These are phyloP conservation scores for Sepioteuthis lessoniana DNA, from an alignment of 2,888 invertebrate genomes.

Conservation along the genomic window DNA sequence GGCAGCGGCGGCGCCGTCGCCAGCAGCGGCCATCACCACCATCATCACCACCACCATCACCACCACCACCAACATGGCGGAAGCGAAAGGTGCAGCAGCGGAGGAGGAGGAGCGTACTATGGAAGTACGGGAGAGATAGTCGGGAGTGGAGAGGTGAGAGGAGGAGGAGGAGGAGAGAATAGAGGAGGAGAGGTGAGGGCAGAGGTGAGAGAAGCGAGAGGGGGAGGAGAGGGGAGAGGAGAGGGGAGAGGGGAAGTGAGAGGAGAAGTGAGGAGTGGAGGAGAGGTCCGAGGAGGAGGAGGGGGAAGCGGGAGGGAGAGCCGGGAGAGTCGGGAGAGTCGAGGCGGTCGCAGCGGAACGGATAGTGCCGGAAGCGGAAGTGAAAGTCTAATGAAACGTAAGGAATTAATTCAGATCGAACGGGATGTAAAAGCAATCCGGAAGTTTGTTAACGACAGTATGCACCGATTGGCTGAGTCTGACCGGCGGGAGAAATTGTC, in stretches of 20 bases:
- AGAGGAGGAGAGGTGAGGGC: not conserved
- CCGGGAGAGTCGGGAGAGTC: not conserved
- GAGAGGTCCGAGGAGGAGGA: not conserved
- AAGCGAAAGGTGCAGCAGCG: not conserved
- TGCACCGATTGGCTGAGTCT: slow-evolving; percentile 67
- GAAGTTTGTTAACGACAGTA: slow-evolving; percentile 63
- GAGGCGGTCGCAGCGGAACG: not conserved
- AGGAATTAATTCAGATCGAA: slow-evolving; percentile 57
- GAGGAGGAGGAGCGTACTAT: not conserved
- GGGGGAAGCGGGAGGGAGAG: slow-evolving; percentile 2
- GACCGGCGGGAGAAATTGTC: slow-evolving; percentile 69
- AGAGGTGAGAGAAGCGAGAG: not conserved
- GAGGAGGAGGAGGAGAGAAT: not conserved
- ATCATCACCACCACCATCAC: not conserved
- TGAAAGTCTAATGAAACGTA: slow-evolving; percentile 13
- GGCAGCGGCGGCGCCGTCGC: not conserved
- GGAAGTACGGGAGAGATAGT: not conserved
- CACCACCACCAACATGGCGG: slow-evolving; percentile 39
- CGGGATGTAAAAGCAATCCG: slow-evolving; percentile 63
- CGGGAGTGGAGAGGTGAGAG: not conserved
- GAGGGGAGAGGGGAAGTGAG: not conserved
- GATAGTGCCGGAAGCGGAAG: not conserved
- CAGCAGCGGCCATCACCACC: not conserved
- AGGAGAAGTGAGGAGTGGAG: not conserved
- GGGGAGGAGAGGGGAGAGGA: not conserved